These are phyloP conservation scores for Augochlora pura DNA, from an alignment of 1,140 invertebrate species.

Conservation along the genomic window DNA sequence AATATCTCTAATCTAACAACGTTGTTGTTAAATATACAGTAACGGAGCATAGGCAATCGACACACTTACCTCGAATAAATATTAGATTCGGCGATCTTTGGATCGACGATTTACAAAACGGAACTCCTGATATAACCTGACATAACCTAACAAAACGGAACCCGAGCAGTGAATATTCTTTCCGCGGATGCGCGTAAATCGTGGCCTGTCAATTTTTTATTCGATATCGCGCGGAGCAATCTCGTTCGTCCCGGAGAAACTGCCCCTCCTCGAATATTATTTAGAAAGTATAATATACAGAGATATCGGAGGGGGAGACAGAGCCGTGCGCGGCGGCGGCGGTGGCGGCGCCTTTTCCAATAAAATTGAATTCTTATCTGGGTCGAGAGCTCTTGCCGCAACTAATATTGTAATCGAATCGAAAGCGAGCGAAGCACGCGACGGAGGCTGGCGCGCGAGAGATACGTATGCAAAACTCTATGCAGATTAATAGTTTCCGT, in stretches of 20 bases:
- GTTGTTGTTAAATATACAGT: no score
- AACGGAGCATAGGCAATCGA: no score
- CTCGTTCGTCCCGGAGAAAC: background rate
- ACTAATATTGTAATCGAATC: background rate
- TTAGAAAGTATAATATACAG: conserved; percentile 1
- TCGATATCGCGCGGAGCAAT: background rate
- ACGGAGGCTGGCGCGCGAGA: background rate
- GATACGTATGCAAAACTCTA: background rate
- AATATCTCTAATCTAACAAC: no score
- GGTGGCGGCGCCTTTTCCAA: background rate
- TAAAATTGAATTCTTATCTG: conserved; percentile 6
- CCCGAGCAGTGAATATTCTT: no score
- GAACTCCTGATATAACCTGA: no score
- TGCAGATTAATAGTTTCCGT: background rate
- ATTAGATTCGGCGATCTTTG: no score
- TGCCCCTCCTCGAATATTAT: conserved; percentile 1
- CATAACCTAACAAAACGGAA: no score
- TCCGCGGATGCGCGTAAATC: no score
- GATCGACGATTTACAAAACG: background rate
- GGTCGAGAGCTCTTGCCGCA: background rate
- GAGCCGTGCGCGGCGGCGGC: no score
- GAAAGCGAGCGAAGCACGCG: conserved; percentile 1
- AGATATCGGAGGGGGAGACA: background rate
- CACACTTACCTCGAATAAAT: no score
- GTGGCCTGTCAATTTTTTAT: background rate